A percentile compares a stretch with the other conserved stretches of the same genome.
Conservation (phyloP, 2,113 vertebrate genomes). For the Neogale vison region DNA sequence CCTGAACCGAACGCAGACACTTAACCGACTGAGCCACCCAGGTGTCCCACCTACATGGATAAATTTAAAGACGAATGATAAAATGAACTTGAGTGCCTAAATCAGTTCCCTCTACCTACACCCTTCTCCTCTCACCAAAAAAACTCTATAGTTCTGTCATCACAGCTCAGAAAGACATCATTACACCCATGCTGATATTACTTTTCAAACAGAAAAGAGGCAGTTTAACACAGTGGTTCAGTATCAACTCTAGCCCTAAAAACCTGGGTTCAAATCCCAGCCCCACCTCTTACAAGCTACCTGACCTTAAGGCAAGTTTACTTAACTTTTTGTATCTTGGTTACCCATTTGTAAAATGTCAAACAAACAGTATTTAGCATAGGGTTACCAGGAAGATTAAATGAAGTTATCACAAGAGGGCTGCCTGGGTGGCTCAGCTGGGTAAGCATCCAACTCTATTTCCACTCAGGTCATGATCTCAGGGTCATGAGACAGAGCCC, state of each 20-base stretch:
- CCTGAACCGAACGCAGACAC: not conserved
- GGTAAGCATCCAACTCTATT: not conserved
- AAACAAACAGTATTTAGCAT: not conserved
- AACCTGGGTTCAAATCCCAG: not conserved
- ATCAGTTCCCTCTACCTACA: not conserved
- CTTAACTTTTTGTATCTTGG: not conserved
- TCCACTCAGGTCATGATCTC: not conserved
- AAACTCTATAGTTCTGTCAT: not conserved
- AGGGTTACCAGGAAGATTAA: not conserved
- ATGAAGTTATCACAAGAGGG: not conserved
- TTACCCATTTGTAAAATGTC: not conserved
- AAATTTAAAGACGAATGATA: not conserved
- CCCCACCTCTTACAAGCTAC: not conserved
- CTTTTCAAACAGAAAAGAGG: constrained; percentile 45
- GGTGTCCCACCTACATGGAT: not conserved
- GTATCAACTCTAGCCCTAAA: not conserved
- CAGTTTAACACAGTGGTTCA: not conserved
- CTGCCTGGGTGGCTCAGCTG: not conserved
- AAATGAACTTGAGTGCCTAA: constrained; percentile 27
- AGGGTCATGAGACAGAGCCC: not conserved
- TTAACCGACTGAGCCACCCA: not conserved
- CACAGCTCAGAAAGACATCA: not conserved
- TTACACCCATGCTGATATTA: not conserved
- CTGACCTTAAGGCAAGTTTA: not conserved
- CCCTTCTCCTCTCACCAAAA: not conserved